These are phyloP conservation scores for Drosophila algonquin DNA, from an alignment of 2,888 invertebrate species.

Conservation along the genomic window DNA sequence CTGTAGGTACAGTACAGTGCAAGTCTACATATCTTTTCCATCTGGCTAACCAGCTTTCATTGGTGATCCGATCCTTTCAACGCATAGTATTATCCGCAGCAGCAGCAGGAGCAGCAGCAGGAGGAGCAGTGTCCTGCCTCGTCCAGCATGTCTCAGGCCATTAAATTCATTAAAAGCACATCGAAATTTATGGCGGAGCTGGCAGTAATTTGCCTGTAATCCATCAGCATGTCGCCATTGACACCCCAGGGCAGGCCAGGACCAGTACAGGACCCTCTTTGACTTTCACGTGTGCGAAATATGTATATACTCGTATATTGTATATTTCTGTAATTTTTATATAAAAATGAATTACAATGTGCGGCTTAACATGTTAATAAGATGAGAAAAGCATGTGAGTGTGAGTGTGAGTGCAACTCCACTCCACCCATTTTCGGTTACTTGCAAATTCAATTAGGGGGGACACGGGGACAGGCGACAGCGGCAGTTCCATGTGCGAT, in stretches of 20 bases:
- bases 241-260: slow-evolving; percentile 32
- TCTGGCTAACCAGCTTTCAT: slow-evolving; percentile 35
- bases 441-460: slow-evolving; percentile 70
- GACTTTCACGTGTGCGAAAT: slow-evolving; percentile 18
- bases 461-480: not conserved
- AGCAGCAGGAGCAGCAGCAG: no score
- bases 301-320: slow-evolving; percentile 1
- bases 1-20: not conserved
- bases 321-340: not conserved
- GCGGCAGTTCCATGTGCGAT: slow-evolving; percentile 44
- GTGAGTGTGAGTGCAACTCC: not conserved
- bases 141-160: slow-evolving; percentile 51
- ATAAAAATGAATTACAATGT: slow-evolving; percentile 67
- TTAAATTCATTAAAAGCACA: slow-evolving; percentile 77
- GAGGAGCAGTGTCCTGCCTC: slow-evolving; percentile 24
- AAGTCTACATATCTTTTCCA: slow-evolving; percentile 17
- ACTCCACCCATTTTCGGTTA: slow-evolving; percentile 18
- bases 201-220: slow-evolving; percentile 67
- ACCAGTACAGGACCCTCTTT: not conserved
- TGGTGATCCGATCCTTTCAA: slow-evolving; percentile 34
- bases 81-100: slow-evolving; percentile 37
- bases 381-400: slow-evolving; percentile 63
- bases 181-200: slow-evolving; percentile 58
- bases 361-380: slow-evolving; percentile 75
- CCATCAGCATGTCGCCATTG: slow-evolving; percentile 62